Base-by-base conservation (phyloP, 2,113 vertebrate species). In the Phylloscopus trochiloides region DNA sequence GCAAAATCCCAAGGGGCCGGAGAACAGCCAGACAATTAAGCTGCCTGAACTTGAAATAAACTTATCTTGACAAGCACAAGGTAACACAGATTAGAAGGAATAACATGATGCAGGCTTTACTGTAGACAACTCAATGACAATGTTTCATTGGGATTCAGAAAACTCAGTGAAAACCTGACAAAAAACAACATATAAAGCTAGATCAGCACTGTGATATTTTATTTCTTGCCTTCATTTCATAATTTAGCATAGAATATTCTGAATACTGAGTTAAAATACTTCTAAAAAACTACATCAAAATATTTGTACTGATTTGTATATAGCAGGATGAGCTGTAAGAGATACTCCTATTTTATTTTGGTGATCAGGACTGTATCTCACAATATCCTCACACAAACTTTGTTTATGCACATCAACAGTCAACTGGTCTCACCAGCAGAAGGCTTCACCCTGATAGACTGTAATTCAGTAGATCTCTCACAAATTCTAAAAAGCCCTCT, bases 41-140 rank as follows among this genome's bases (percentile, higher is more conserved):
- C 48, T 68, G 50, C 67, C 40, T 32, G 15, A 81, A 4, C 31
- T 22, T 29, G 24, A 86, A 87, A 92, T 55, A 88, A 91, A 95
- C 52, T 91, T 95, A 84, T 86, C 83, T 52, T 94, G 91, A 94
- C 93, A 91, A 84, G 76, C 84, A 86, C 86, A 89, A 86, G 76
- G 76, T 91, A 94, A 70, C 75, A 51, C 25, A 95, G 83, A 96
- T 86, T 75, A 92, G 61, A 59, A 72, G 61, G 68, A 93, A 81
- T 81, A 68, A 87, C 3, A 9, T 31, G 43, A 86, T 17, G 11
- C 0, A 0, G 21, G 43, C 28, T 90, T 70, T 62, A 58, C 55
- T 4, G 2, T 3, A 74, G 65, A 87, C 61, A 74, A 55, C 43
- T 87, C 90, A 57, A 40, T 71, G 73, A 77, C 26, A 86, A 31